A percentile compares a stretch with the other conserved stretches of the same genome.
Evolutionary conservation across 2,797 vertebrate genomes (phyloP).

Genomic region (Smutsia gigantea): DNA sequence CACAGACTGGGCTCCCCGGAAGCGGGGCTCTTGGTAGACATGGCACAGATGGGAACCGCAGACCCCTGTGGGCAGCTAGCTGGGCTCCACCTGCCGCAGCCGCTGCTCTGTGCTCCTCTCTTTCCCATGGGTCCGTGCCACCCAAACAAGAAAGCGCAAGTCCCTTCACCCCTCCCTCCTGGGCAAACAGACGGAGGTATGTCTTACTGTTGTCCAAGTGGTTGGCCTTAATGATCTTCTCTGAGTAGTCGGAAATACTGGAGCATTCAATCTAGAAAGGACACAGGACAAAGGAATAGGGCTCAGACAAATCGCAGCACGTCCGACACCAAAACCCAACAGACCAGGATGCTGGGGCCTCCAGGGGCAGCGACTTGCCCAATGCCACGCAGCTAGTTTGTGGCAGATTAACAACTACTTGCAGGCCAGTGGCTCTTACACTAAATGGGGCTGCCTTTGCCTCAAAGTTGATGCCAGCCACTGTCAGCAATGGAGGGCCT

Average conservation of each 20-base stretch:
- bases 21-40: not conserved
- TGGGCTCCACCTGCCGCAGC: not conserved
- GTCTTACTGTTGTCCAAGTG: slow-evolving; percentile 97
- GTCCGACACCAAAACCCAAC: not conserved
- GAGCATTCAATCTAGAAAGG: slow-evolving; percentile 96
- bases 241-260: slow-evolving; percentile 99
- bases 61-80: too few relatives aligned
- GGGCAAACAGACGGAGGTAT: slow-evolving; percentile 35
- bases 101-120: not conserved
- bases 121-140: not conserved
- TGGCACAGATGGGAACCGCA: not conserved
- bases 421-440: not conserved
- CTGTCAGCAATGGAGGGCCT: fast-evolving
- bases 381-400: fast-evolving
- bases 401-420: not conserved
- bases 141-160: not conserved
- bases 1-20: not conserved
- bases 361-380: not conserved
- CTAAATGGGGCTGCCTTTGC: not conserved
- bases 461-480: not conserved
- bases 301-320: not conserved
- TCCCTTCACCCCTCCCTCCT: not conserved
- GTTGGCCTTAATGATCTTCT: slow-evolving; percentile 99
- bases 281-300: slow-evolving; percentile 61
- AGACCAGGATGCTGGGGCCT: not conserved